Percentiles rank a stretch among this genome's conserved stretches.
Evolutionary conservation across 2,888 invertebrate genomes (phyloP).

Genomic region (Metalampra italica): DNA sequence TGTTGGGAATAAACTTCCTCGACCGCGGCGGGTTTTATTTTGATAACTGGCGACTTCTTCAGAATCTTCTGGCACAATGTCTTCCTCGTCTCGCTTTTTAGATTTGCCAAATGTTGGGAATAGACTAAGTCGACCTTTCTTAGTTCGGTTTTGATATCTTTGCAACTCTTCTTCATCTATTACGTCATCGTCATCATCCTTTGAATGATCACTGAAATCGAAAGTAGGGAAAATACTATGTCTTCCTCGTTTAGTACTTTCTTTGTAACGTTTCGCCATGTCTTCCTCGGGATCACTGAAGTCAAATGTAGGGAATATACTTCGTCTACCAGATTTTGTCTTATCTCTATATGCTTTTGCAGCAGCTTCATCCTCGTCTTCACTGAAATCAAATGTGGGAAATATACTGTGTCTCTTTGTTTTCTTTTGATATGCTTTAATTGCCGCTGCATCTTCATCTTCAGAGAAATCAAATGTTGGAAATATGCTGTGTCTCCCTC

Average conservation of each 20-base stretch:
- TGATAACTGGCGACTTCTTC: conserved; percentile 67
- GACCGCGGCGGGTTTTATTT: conserved; percentile 58
- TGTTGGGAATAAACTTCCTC: conserved; percentile 61
- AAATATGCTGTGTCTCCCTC: conserved; percentile 58
- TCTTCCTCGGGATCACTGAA: conserved; percentile 61
- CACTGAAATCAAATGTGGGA: conserved; percentile 59
- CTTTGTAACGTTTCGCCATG: conserved; percentile 50
- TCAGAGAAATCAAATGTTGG: conserved; percentile 66
- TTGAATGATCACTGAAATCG: conserved; percentile 52
- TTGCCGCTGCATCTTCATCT: conserved; percentile 53
- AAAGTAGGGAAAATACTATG: conserved; percentile 67
- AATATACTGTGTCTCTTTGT: conserved; percentile 61
- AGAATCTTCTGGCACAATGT: conserved; percentile 62
- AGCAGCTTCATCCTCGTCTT: conserved; percentile 37
- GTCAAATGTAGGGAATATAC: conserved; percentile 66
- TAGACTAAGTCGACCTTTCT: conserved; percentile 60
- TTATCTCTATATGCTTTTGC: conserved; percentile 54
- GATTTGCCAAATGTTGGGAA: conserved; percentile 65
- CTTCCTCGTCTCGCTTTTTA: conserved; percentile 56
- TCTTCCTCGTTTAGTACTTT: conserved; percentile 56
- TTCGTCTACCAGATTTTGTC: conserved; percentile 55
- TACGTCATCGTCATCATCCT: conserved; percentile 56
- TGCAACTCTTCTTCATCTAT: conserved; percentile 64
- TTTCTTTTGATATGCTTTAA: conserved; percentile 47
- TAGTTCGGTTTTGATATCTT: conserved; percentile 62